These are phyloP conservation scores for Petrocephalus sullivani DNA, from an alignment of 2,797 vertebrate genomes.

Conservation along the genomic window DNA sequence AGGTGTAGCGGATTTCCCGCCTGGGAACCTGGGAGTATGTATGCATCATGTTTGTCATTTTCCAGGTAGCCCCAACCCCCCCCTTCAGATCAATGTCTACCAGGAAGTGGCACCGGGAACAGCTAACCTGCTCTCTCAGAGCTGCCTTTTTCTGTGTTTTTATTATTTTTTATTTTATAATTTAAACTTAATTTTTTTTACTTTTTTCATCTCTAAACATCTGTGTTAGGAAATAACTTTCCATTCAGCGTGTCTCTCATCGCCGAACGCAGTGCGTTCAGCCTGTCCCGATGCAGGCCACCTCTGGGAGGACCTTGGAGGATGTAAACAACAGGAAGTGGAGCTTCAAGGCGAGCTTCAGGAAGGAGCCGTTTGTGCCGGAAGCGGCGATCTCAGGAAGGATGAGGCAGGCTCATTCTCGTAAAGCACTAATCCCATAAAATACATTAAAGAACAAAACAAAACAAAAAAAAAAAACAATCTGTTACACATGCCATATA, in stretches of 20 bases:
- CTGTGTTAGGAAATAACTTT: slow-evolving; percentile 51
- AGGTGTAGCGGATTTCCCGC: slow-evolving; percentile 44
- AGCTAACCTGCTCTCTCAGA: slow-evolving; percentile 70
- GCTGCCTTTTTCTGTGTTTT: slow-evolving; percentile 52
- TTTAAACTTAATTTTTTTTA: slow-evolving; percentile 65
- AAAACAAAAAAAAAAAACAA: background rate
- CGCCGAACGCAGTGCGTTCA: slow-evolving; percentile 30
- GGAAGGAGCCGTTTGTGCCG: slow-evolving; percentile 45
- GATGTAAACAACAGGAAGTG: slow-evolving; percentile 13
- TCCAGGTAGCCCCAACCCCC: slow-evolving; percentile 26
- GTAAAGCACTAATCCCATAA: background rate
- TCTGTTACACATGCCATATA: no score
- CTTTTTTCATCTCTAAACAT: slow-evolving; percentile 21
- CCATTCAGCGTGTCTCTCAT: slow-evolving; percentile 43
- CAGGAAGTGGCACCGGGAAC: slow-evolving; percentile 51
- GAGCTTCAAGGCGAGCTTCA: slow-evolving; percentile 26
- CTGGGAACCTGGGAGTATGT: slow-evolving; percentile 28
- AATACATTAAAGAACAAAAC: background rate
- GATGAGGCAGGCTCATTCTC: slow-evolving; percentile 24
- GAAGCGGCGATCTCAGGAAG: slow-evolving; percentile 23
- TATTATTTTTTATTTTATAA: slow-evolving; percentile 53
- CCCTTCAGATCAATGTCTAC: slow-evolving; percentile 29
- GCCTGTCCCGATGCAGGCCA: slow-evolving; percentile 22
- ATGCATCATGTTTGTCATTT: slow-evolving; percentile 52
- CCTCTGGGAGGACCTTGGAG: slow-evolving; percentile 19